These are phyloP conservation scores for Siphamia tubifer DNA, from an alignment of 2,113 vertebrate genomes.

Conservation along the genomic window DNA sequence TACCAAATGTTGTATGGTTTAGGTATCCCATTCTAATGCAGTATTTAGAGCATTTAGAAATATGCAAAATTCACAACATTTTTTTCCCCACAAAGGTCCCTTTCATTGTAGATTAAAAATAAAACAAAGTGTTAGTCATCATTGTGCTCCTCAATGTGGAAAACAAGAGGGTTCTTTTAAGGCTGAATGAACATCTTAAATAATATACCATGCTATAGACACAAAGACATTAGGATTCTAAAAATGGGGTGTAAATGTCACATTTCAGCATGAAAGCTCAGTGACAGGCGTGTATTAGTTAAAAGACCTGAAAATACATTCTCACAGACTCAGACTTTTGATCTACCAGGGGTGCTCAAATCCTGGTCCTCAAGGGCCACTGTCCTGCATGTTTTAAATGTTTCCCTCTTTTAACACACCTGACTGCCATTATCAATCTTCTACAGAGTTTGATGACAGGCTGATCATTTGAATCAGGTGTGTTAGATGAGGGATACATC, in stretches of 20 bases:
- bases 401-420: too few relatives aligned
- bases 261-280: neutral
- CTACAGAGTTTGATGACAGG: too few relatives aligned
- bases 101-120: neutral
- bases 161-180: neutral
- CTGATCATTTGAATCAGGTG: too few relatives aligned
- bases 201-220: neutral
- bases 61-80: conserved; percentile 5
- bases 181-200: neutral
- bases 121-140: neutral
- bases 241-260: neutral
- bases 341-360: too few relatives aligned
- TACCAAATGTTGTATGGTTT: too few relatives aligned
- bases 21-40: neutral
- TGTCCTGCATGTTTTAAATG: too few relatives aligned
- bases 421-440: too few relatives aligned
- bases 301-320: neutral
- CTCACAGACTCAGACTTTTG: too few relatives aligned
- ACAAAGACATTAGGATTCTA: neutral
- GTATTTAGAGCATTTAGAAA: neutral
- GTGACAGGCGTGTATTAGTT: neutral
- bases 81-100: neutral
- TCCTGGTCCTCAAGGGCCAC: too few relatives aligned
- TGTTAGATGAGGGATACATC: too few relatives aligned
- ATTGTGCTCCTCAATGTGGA: neutral